A percentile compares a stretch with the other conserved stretches of the same genome.
phyloP scores from a whole-genome alignment of 1,140 invertebrate species.

The Drosophila pectinifera region DNA sequence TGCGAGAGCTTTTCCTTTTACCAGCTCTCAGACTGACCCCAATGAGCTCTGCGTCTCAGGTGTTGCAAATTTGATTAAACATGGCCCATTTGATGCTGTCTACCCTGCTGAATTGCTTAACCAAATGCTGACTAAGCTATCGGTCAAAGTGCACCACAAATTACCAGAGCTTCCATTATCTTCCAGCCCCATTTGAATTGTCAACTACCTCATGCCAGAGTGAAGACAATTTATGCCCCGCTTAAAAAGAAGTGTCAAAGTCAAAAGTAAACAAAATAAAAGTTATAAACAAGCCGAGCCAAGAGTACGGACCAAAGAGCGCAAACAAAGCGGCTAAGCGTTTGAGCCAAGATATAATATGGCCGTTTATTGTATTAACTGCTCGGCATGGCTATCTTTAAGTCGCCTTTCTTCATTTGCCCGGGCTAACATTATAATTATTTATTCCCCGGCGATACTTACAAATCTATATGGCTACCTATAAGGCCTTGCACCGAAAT shows the following conservation, averaged over 20 bases:
- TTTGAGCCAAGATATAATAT: slow-evolving; percentile 28
- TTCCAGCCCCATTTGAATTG: slow-evolving; percentile 3
- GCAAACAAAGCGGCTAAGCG: slow-evolving; percentile 15
- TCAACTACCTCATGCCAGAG: slow-evolving; percentile 20
- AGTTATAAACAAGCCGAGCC: slow-evolving; percentile 20
- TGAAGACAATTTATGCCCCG: slow-evolving; percentile 21
- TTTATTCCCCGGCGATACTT: slow-evolving; percentile 8
- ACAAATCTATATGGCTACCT: slow-evolving; percentile 17
- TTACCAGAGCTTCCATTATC: slow-evolving; percentile 4
- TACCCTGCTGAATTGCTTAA: not conserved
- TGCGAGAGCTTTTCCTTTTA: slow-evolving; percentile 39
- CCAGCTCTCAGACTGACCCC: slow-evolving; percentile 40
- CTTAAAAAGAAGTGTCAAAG: slow-evolving; percentile 14
- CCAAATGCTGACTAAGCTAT: slow-evolving; percentile 10
- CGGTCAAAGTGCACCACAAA: slow-evolving; percentile 3
- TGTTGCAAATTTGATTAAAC: slow-evolving; percentile 47
- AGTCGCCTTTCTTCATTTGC: too few relatives aligned
- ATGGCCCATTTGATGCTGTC: slow-evolving; percentile 10
- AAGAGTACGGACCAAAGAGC: slow-evolving; percentile 23
- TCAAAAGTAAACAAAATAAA: slow-evolving; percentile 37
- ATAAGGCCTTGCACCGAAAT: slow-evolving; percentile 25
- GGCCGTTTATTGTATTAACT: slow-evolving; percentile 12
- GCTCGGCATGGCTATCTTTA: slow-evolving; percentile 14
- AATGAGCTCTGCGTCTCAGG: slow-evolving; percentile 46
- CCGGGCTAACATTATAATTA: slow-evolving; percentile 31